Conservation (phyloP, 2,888 invertebrate species). For the Mimas tiliae region DNA sequence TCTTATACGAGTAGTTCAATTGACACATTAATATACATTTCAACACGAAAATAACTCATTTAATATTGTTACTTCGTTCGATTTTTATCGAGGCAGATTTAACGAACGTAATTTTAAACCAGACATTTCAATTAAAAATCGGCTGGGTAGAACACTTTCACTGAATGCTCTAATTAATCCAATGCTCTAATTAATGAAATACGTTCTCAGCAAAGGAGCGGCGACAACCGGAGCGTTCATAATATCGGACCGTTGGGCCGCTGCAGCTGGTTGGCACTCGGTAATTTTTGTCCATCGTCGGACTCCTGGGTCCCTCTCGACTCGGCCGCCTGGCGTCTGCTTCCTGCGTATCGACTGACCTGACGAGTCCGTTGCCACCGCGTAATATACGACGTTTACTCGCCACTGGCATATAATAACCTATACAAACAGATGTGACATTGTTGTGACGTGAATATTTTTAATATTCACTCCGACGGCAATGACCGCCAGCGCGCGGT, state of each 20-base stretch:
- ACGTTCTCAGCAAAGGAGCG: slow-evolving; percentile 11
- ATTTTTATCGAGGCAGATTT: background rate
- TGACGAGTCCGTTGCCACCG: background rate
- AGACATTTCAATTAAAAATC: slow-evolving; percentile 22
- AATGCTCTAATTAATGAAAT: slow-evolving; percentile 15
- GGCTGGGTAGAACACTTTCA: slow-evolving; percentile 21
- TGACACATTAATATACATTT: no score
- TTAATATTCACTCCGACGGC: slow-evolving; percentile 76
- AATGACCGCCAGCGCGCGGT: slow-evolving; percentile 78
- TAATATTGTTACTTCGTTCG: no score
- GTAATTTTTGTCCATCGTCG: no score
- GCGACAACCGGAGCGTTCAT: background rate
- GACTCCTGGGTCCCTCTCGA: no score
- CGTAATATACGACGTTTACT: background rate
- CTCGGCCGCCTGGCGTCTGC: background rate
- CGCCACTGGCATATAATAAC: slow-evolving; percentile 26
- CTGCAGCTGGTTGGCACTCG: no score
- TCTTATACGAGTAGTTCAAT: no score
- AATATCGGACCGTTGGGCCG: background rate
- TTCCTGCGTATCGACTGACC: background rate
- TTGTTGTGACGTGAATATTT: slow-evolving; percentile 75
- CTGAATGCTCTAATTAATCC: slow-evolving; percentile 23
- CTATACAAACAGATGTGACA: slow-evolving; percentile 46
- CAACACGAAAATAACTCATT: no score
- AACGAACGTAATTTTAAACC: slow-evolving; percentile 22